These are phyloP conservation scores for Phalacrocorax pelagicus DNA, from an alignment of 2,113 vertebrate species.

Conservation along the genomic window DNA sequence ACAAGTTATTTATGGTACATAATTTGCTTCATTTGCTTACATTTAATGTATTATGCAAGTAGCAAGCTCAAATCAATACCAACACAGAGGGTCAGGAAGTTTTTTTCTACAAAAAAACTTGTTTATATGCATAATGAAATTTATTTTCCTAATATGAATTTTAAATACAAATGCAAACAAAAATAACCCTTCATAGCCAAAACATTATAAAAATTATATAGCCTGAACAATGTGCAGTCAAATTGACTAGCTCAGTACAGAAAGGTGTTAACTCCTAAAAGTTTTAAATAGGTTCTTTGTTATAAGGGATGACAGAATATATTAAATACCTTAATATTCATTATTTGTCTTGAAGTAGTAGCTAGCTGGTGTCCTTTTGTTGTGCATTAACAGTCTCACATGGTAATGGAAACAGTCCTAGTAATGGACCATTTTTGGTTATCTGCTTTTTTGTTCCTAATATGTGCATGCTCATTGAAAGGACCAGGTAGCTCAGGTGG, in stretches of 20 bases:
- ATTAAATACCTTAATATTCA: background rate
- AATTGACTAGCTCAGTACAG: background rate
- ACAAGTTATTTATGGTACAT: conserved; percentile 19
- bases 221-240: background rate
- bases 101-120: background rate
- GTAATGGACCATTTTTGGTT: background rate
- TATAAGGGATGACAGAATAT: background rate
- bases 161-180: background rate
- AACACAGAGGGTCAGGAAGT: background rate
- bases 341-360: background rate
- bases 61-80: conserved; percentile 32
- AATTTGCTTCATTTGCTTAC: conserved; percentile 17
- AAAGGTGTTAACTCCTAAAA: background rate
- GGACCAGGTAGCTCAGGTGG: background rate
- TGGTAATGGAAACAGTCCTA: background rate
- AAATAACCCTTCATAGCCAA: background rate
- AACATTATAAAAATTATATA: background rate
- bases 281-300: background rate
- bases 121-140: background rate
- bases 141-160: background rate
- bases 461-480: background rate
- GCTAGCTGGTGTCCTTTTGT: background rate
- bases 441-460: background rate
- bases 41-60: conserved; percentile 18
- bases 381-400: background rate